Evolutionary conservation across 2,797 vertebrate genomes (phyloP).

Genomic region (Cyprinodon diabolis): DNA sequence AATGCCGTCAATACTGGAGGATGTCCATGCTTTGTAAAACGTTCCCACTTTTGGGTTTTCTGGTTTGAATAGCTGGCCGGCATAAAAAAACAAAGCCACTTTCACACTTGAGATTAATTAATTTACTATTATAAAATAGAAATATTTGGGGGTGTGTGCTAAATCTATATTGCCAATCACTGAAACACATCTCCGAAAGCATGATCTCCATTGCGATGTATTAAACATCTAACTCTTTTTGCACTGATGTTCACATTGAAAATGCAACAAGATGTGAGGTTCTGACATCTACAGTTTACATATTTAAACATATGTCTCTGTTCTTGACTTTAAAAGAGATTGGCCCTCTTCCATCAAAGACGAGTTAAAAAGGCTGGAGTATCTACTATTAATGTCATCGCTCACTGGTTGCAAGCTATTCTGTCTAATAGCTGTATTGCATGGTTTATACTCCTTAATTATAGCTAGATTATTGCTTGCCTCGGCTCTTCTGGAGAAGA

Average conservation of each 20-base stretch:
- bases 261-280: not conserved
- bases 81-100: too few relatives aligned
- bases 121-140: not conserved
- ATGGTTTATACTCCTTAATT: slow-evolving; percentile 88
- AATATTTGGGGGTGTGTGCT: not conserved
- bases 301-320: slow-evolving; percentile 9
- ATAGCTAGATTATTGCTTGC: slow-evolving; percentile 82
- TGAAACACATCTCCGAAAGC: not conserved
- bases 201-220: not conserved
- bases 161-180: not conserved
- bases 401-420: slow-evolving; percentile 83
- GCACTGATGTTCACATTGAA: not conserved
- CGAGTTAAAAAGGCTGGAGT: slow-evolving; percentile 51
- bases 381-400: slow-evolving; percentile 80
- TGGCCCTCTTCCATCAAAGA: slow-evolving; percentile 65
- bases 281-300: slow-evolving; percentile 18
- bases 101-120: not conserved
- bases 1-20: too few relatives aligned
- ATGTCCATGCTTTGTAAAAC: too few relatives aligned
- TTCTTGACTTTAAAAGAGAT: slow-evolving; percentile 54
- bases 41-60: too few relatives aligned
- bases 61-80: too few relatives aligned
- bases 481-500: slow-evolving; percentile 77
- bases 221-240: not conserved
- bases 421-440: slow-evolving; percentile 76